Base-by-base conservation (phyloP, 2,113 vertebrate genomes). In the Paramisgurnus dabryanus region DNA sequence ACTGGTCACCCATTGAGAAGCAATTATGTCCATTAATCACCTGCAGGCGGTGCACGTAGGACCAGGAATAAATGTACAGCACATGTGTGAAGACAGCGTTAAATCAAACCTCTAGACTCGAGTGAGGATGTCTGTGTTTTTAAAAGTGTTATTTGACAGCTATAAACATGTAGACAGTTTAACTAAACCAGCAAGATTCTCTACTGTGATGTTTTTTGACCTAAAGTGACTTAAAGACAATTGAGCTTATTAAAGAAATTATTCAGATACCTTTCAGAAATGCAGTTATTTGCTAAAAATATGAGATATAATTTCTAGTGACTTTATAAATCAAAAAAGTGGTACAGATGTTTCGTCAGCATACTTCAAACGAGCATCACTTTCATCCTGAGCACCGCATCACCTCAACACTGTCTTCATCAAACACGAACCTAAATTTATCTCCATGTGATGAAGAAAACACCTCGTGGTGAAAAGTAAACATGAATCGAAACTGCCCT, bases 171-270 rank as follows among this genome's bases (percentile, higher is more conserved):
- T n/a, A 5, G 6, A 55, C 53, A 55, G 12, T 55, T n/a, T 15
- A 15, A 55, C 50, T 53, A 2, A 4, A 13, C 17, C 4, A 13
- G 13, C 53, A 5, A 12, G 5, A 17, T 13, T 13, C 11, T 88
- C 90, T 86, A 87, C 90, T 91, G 88, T 92, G 91, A 92, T 92
- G 90, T 91, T 1, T 7, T 0, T 47, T 47, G 45, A 47, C 45
- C 45, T 47, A 34, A 34, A 34, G 27, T 34, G 27, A 22, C 22
- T 22, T 45, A 45, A 45, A 45, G 43, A 47, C 5, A 47, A 34
- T 2, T 34, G 27, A 34, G 27, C 27, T 34, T 34, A 34, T 34
- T 34, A 34, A 34, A 34, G 3, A 34, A 34, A 34, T 34, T 1
- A 34, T 34, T 34, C 27, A 34, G 27, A 34, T 34, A 34, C 27